phyloP scores from a whole-genome alignment of 2,113 vertebrate species.

The Cyrtonyx montezumae region DNA sequence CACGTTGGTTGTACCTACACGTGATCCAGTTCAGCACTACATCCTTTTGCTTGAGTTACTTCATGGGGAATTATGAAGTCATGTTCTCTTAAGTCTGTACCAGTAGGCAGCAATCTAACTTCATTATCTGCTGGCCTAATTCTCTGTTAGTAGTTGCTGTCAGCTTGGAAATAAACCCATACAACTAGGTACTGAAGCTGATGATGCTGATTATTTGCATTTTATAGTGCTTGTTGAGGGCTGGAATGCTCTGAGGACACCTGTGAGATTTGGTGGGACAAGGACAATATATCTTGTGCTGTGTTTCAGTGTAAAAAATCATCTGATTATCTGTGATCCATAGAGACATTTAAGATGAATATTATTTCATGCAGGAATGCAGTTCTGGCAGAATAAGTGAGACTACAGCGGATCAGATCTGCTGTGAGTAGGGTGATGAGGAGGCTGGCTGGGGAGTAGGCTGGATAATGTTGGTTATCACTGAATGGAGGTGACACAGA shows the following conservation, averaged over 20 bases:
- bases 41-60: neutral
- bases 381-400: neutral
- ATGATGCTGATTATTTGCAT: neutral
- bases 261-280: neutral
- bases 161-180: neutral
- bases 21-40: fast-evolving
- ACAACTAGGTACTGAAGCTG: neutral
- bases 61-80: neutral
- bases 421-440: neutral
- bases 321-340: neutral
- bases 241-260: neutral
- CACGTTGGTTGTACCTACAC: neutral
- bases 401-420: neutral
- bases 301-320: neutral
- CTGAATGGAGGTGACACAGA: neutral
- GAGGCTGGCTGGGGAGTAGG: neutral
- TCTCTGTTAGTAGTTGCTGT: neutral
- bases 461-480: neutral
- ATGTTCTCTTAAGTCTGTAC: neutral
- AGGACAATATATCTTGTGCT: neutral
- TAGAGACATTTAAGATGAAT: neutral
- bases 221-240: neutral
- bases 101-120: neutral
- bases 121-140: neutral
- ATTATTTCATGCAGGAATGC: neutral